Evolutionary conservation across 2,888 invertebrate genomes (phyloP), one percentile per base, ranked within the genome.

Genomic region (Phragmatobia fuliginosa): DNA sequence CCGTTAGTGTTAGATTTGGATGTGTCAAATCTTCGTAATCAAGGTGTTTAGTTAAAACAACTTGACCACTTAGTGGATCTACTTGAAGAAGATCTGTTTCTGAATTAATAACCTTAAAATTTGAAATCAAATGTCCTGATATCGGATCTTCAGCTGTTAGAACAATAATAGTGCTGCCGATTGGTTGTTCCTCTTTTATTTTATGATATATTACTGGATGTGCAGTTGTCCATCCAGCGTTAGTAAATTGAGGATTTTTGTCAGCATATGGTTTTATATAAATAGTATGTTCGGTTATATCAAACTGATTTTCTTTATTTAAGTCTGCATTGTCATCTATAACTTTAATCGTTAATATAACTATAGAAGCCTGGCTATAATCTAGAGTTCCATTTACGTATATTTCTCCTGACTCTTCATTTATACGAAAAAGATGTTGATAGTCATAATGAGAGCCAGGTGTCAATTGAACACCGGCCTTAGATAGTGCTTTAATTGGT

Each of bases 211-310:
- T 96, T 0, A 96, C 91, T 0, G 97, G 97, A 77, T 96, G 96
- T 0, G 96, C 96, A 38, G 96, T 96, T 0, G 96, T 96, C 98
- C 98, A 98, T 2, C 97, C 97, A 0, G 96, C 87, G 78, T 97
- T 96, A 2, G 96, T 96, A 78, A 98, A 97, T 41, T 97, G 96
- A 1, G 98, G 97, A 89, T 97, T 97, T 81, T 97, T 96, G 79
- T 97, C 97, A 75, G 97, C 96, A 85, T 97, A 97, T 0, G 97
- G 97, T 86, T 97, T 97, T 38, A 98, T 96, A 85, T 97, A 98
- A 58, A 98, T 95, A 0, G 97, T 97, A 10, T 97, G 96, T 83
- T 97, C 97, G 0, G 96, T 96, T 66, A 94, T 91, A 64, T 96
- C 96, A 60, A 96, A 94, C 87, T 97, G 97, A 2, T 93, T 91